Percentiles rank a stretch among this genome's conserved stretches.
Conservation (phyloP, 2,113 vertebrate genomes). For the Bubo bubo region DNA sequence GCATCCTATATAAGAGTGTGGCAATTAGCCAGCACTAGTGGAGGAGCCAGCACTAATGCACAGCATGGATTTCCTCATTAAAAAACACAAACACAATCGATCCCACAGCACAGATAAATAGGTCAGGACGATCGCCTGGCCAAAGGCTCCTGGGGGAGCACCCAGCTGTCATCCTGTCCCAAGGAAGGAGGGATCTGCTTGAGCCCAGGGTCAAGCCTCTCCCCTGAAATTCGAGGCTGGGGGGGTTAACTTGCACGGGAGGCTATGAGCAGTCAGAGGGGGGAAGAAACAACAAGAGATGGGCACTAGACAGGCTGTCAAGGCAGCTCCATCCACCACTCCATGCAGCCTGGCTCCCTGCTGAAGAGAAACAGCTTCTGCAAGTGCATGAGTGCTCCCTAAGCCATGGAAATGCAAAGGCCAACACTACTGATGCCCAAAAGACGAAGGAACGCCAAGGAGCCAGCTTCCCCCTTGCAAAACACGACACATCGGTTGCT, state of each 20-base stretch:
- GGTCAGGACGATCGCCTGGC: neutral
- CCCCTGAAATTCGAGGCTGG: rapidly evolving
- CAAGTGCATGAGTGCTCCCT: rapidly evolving
- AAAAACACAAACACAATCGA: constrained; percentile 74
- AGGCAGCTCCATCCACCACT: neutral
- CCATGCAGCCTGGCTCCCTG: neutral
- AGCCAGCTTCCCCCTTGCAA: neutral
- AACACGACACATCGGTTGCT: rapidly evolving
- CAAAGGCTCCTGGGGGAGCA: neutral
- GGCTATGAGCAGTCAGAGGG: neutral
- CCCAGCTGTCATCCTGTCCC: neutral
- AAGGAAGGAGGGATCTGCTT: neutral
- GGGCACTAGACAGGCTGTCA: neutral
- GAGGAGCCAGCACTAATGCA: constrained; percentile 38
- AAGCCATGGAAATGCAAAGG: neutral
- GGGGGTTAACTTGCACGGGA: neutral
- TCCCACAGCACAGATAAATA: constrained; percentile 58
- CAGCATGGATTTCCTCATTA: constrained; percentile 77
- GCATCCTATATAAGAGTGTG: neutral
- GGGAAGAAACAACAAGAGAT: neutral
- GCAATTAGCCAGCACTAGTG: constrained; percentile 41
- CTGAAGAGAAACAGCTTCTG: neutral
- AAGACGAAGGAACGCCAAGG: neutral
- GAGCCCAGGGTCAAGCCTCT: neutral
- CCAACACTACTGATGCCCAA: neutral